Evolutionary conservation across 2,797 vertebrate species (phyloP), one percentile per base, ranked within the genome.

Genomic region (Sebastes wilsoni): DNA sequence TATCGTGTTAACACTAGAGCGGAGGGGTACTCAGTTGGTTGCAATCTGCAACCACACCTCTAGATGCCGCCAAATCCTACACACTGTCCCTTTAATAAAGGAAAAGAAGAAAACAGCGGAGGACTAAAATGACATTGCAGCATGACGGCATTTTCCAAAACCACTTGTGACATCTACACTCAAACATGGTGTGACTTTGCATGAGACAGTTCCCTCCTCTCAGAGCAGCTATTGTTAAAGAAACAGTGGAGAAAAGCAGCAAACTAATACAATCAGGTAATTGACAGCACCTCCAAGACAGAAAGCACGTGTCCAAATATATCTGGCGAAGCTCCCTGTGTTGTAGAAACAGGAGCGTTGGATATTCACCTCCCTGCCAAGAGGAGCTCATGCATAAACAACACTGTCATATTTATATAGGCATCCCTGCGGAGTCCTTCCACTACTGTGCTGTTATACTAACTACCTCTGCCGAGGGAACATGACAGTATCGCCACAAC

Each of bases 331-430:
- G 72, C 80, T 77, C 74, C 77, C 61, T 10, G 66, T 82, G 87
- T 82, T 89, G 85, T 86, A 60, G 72, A 80, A 86, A 83, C 77
- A 80, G 80, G 71, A 91, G 88, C 36, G 42, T 81, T 22, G 87
- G 87, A 91, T 90, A 83, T 88, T 89, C 87, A 83, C 84, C 80
- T 90, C 83, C 75, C 90, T 83, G 86, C 89, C 92, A 91, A 85
- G 88, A 93, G 75, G 73, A 88, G 83, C 92, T 95, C 93, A 94
- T 95, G 94, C 92, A 94, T 94, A 94, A 94, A 95, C 91, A 90
- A 93, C 74, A 81, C 74, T 94, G 92, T 91, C 94, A 92, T 94
- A 92, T 93, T 93, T 92, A 93, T 89, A 88, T 90, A 89, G 87
- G 83, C 90, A 71, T 92, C 90, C 91, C 93, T 5, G 72, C 13